These are phyloP conservation scores for Drosophila erecta DNA, from an alignment of 1,140 invertebrate species.

Conservation along the genomic window DNA sequence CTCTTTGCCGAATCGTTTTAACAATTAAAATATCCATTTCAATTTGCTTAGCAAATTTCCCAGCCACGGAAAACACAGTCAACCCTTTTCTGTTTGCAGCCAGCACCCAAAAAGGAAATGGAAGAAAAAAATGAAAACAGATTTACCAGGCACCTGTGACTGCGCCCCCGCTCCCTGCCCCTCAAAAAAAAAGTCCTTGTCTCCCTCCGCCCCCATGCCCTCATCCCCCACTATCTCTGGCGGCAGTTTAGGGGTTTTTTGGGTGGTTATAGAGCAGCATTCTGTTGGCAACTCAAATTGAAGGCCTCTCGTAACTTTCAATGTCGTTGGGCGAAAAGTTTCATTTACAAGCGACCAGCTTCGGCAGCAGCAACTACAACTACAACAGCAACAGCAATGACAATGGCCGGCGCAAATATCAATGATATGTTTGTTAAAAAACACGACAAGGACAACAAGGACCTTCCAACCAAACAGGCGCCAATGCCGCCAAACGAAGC, in stretches of 20 bases:
- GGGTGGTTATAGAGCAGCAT: slow-evolving; percentile 5
- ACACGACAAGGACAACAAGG: slow-evolving; percentile 64
- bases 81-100: not conserved
- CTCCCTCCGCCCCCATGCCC: not conserved
- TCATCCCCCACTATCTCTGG: not conserved
- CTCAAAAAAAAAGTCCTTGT: not conserved
- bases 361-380: too few relatives aligned
- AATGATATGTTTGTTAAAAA: slow-evolving; percentile 82
- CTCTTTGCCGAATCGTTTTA: slow-evolving; percentile 36
- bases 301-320: slow-evolving; percentile 67
- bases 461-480: slow-evolving; percentile 55
- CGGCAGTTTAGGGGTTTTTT: not conserved
- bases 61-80: not conserved
- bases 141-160: slow-evolving; percentile 39
- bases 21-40: slow-evolving; percentile 61
- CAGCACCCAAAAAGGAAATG: not conserved
- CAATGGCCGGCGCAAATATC: slow-evolving; percentile 73
- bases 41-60: slow-evolving; percentile 43
- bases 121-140: not conserved
- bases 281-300: slow-evolving; percentile 46
- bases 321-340: slow-evolving; percentile 71
- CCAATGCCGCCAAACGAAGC: slow-evolving; percentile 13
- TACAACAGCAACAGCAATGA: slow-evolving; percentile 33
- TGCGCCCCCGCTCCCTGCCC: not conserved
- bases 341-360: slow-evolving; percentile 65